phyloP scores from a whole-genome alignment of 1,140 invertebrate genomes.

The Tetranychus urticae region DNA sequence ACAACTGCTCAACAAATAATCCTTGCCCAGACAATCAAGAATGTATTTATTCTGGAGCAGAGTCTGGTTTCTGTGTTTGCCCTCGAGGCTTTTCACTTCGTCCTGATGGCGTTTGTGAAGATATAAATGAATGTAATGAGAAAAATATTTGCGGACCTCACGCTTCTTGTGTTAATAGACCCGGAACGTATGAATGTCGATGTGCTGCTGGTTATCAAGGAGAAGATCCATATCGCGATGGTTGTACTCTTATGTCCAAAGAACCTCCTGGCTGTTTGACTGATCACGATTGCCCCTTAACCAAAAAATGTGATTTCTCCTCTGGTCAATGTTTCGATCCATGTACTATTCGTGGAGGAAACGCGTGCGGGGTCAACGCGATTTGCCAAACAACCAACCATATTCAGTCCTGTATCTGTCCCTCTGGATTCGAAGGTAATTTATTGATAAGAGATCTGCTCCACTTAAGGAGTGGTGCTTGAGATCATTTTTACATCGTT shows the following conservation, averaged over 20 bases:
- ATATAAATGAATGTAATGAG: conserved; percentile 19
- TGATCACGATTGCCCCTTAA: conserved; percentile 44
- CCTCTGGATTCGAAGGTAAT: conserved; percentile 39
- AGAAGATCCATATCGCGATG: conserved; percentile 55
- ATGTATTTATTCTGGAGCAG: conserved; percentile 39
- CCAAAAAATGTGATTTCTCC: conserved; percentile 47
- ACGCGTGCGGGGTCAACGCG: conserved; percentile 54
- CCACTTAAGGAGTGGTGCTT: too few relatives aligned
- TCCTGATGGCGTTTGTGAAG: conserved; percentile 37
- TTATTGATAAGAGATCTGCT: too few relatives aligned
- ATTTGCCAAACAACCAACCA: conserved; percentile 60
- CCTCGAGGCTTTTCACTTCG: conserved; percentile 59
- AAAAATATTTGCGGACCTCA: conserved; percentile 38
- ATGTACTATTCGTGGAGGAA: not conserved
- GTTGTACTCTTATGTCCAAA: conserved; percentile 29
- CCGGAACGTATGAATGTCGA: conserved; percentile 37
- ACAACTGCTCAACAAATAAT: conserved; percentile 15
- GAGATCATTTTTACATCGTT: too few relatives aligned
- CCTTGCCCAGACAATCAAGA: conserved; percentile 53
- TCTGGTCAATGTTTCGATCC: conserved; percentile 7
- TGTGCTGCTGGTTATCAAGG: conserved; percentile 48
- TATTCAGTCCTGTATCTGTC: conserved; percentile 54
- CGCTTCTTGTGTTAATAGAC: conserved; percentile 42
- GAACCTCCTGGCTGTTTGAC: conserved; percentile 23
- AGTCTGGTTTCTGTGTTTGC: conserved; percentile 41